These are phyloP conservation scores for Elaphurus davidianus DNA, from an alignment of 2,113 vertebrate species.

Conservation along the genomic window DNA sequence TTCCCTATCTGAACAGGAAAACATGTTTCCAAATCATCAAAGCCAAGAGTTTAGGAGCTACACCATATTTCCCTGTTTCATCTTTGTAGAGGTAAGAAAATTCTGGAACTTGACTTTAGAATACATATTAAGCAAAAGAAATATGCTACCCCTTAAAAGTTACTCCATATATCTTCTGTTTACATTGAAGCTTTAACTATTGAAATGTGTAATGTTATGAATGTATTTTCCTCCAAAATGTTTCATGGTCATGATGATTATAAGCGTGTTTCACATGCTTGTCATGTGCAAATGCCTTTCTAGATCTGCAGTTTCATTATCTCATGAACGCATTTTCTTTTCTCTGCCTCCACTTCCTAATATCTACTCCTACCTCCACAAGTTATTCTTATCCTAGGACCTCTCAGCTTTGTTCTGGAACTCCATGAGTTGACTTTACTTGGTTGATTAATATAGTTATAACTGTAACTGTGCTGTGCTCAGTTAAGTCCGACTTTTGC, in stretches of 20 bases:
- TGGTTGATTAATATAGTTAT: neutral
- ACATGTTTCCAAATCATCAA: conserved; percentile 66
- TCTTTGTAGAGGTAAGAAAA: conserved; percentile 87
- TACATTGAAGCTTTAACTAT: neutral
- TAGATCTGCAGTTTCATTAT: neutral
- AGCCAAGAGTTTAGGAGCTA: conserved; percentile 57
- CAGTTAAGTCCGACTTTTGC: neutral
- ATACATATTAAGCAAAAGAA: neutral
- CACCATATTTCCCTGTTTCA: conserved; percentile 71
- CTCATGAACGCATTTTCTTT: neutral
- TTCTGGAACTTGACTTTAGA: neutral
- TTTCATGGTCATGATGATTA: neutral
- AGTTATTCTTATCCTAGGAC: neutral
- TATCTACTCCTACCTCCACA: neutral
- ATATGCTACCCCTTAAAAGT: neutral
- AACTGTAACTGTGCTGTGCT: neutral
- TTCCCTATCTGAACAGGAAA: conserved; percentile 61
- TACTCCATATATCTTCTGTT: neutral
- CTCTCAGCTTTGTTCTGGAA: neutral
- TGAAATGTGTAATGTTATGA: neutral
- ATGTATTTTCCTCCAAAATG: neutral
- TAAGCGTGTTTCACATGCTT: neutral
- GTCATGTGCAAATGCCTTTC: neutral
- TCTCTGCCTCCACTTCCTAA: neutral
- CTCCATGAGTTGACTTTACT: neutral